Percentiles rank a stretch among this genome's conserved stretches.
phyloP scores from a whole-genome alignment of 35 echinoderm and acorn worm genomes.

The Nesometra sesokonis region DNA sequence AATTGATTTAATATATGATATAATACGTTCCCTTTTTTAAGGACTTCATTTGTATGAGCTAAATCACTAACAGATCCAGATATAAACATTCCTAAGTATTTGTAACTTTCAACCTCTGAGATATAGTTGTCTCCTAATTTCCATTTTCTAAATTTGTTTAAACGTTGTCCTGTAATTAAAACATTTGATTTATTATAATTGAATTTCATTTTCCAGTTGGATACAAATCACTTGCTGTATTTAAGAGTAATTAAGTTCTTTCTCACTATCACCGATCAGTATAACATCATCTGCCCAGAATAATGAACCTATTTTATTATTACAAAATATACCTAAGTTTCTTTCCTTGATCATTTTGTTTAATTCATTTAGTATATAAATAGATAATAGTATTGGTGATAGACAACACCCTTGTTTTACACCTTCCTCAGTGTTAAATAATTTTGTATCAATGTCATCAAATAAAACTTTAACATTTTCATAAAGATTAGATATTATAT shows the following conservation, averaged over 20 bases:
- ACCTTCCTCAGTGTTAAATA: not conserved
- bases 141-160: not conserved
- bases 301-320: not conserved
- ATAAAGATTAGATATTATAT: not conserved
- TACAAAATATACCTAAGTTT: not conserved
- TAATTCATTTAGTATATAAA: not conserved
- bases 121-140: not conserved
- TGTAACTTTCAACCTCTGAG: not conserved
- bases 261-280: not conserved
- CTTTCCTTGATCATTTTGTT: not conserved
- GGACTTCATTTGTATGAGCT: not conserved
- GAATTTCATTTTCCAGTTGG: not conserved
- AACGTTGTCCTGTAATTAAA: not conserved
- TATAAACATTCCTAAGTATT: not conserved
- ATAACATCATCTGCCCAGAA: not conserved
- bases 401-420: not conserved
- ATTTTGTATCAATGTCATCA: not conserved
- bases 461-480: not conserved
- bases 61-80: not conserved
- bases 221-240: not conserved
- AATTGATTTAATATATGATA: not conserved
- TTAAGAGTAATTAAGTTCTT: not conserved
- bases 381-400: not conserved
- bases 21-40: not conserved
- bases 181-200: not conserved